Evolutionary conservation across 64 coral and sea anemone species (phyloP).

Genomic region (Montipora foliosa): DNA sequence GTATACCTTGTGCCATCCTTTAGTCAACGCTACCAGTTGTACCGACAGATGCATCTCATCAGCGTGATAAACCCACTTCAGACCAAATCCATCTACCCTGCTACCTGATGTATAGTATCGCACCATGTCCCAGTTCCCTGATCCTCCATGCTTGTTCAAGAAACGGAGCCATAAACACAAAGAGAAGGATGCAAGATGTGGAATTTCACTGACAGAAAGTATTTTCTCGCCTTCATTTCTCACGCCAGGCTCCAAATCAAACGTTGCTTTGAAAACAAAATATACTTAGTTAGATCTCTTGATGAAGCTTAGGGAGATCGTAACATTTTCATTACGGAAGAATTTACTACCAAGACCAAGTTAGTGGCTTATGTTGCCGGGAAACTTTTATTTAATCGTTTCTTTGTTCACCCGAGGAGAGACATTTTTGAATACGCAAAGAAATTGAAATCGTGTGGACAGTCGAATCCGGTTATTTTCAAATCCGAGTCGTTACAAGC

Average conservation of each 20-base stretch:
- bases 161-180: constrained; percentile 26
- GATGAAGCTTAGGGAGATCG: too few species aligned
- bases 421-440: too few species aligned
- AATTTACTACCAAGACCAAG: too few species aligned
- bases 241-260: background rate
- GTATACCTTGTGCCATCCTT: too few species aligned
- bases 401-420: too few species aligned
- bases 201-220: background rate
- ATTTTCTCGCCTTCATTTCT: background rate
- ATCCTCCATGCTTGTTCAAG: background rate
- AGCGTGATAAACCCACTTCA: background rate
- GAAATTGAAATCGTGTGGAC: too few species aligned
- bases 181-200: background rate
- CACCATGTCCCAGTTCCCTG: background rate
- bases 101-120: background rate
- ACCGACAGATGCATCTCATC: background rate
- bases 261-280: background rate
- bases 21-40: background rate
- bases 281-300: too few species aligned
- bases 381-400: too few species aligned
- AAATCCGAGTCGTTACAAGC: too few species aligned
- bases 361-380: too few species aligned
- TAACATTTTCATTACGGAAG: too few species aligned
- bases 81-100: background rate
- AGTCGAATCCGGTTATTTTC: too few species aligned